Base-by-base conservation (phyloP, 2,888 invertebrate species). In the Synergus gifuensis region DNA sequence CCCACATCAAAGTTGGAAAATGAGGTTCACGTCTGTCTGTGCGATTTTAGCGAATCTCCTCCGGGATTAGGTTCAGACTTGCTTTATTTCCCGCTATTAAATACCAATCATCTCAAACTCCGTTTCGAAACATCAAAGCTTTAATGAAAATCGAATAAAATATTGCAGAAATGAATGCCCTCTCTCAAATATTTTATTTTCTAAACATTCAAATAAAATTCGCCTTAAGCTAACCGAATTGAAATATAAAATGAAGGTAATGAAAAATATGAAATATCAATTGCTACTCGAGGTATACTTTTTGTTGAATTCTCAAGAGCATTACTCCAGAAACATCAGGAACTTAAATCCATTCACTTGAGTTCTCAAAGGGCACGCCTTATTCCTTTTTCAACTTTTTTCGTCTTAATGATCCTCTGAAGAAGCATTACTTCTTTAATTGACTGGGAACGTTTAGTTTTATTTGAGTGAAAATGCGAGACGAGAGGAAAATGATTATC, bases 371-470 rank as follows among this genome's bases (percentile, higher is more conserved):
- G 49, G 14, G 46, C 44, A 22, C 44, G 69, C 14, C 22, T 28
- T 16, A 28, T 69, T 69, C 28, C 4, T 46, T 44, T 46, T 14
- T 42, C 42, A 22, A 49, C 36, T 14, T 49, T 73, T 49, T 73
- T 54, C 69, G 69, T 73, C 36, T 73, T 73, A 73, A 73, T 73
- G 54, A 73, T 73, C 73, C 16, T 73, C 54, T 49, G 49, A 54
- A 73, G 54, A 73, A 73, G 73, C 54, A 73, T 54, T 73, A 73
- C 79, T 81, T 81, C 86, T 88, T 82, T 89, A 89, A 89, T 89
- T 89, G 90, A 89, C 90, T 88, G 86, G 87, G 88, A 89, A 86
- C 88, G 89, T 87, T 88, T 85, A 83, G 87, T 86, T 88, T 86
- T 89, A 87, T 89, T 89, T 86, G 79, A 79, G 80, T 79, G 83